Percentiles rank a stretch among this genome's conserved stretches.
Conservation (phyloP, 30 jellyfish, hydroid and myxozoan genomes). For the Aurelia aurita region DNA sequence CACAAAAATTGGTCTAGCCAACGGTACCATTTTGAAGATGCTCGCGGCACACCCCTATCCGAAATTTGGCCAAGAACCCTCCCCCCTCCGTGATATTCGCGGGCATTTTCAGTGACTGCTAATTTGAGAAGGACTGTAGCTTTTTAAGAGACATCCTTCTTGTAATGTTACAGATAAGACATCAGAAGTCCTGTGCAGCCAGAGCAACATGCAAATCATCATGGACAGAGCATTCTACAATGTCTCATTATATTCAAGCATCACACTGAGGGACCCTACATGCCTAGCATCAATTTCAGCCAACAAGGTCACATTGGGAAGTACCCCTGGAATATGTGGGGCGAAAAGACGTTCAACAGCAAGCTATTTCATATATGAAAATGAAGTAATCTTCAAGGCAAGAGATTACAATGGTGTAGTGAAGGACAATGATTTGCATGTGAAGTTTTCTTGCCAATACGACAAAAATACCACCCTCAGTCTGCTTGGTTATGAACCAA, state of each 20-base stretch:
- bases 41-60: too few relatives aligned
- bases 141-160: too few relatives aligned
- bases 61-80: too few relatives aligned
- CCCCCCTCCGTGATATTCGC: too few relatives aligned
- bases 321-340: conserved; percentile 51
- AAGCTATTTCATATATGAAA: conserved; percentile 27
- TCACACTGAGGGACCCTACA: conserved; percentile 22
- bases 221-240: conserved; percentile 46
- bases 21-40: too few relatives aligned
- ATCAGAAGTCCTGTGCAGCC: conserved; percentile 27
- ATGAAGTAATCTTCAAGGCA: conserved; percentile 39
- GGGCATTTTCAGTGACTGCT: too few relatives aligned
- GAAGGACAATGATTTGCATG: conserved; percentile 16
- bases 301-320: conserved; percentile 19
- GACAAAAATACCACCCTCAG: conserved; percentile 15
- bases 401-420: conserved; percentile 26
- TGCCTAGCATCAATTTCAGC: conserved; percentile 46
- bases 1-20: too few relatives aligned
- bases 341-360: conserved; percentile 4
- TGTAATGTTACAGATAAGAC: too few relatives aligned
- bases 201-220: conserved; percentile 40
- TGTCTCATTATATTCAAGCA: conserved; percentile 42
- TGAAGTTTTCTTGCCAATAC: conserved; percentile 33
- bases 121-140: too few relatives aligned
- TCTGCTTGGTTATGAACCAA: conserved; percentile 4